Conservation (phyloP, 2,113 vertebrate genomes). For the Seriola rivoliana region DNA sequence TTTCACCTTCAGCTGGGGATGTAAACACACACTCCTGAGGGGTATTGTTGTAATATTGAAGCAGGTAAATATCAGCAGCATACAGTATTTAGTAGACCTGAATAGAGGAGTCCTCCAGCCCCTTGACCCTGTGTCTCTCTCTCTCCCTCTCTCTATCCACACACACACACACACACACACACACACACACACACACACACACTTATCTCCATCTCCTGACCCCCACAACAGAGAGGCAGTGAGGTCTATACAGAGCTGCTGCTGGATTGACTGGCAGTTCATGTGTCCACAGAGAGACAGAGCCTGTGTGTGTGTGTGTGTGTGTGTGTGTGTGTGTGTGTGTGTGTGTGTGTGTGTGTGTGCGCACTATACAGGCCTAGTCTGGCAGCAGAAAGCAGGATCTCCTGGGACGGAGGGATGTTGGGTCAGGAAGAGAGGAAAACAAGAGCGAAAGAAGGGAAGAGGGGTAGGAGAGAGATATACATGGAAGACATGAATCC, state of each 20-base stretch:
- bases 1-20: slow-evolving; percentile 31
- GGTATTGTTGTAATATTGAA: slow-evolving; percentile 61
- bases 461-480: slow-evolving; percentile 47
- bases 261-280: slow-evolving; percentile 75
- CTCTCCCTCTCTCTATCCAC: not conserved
- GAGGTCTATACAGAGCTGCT: slow-evolving; percentile 62
- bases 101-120: slow-evolving; percentile 56
- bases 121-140: slow-evolving; percentile 54
- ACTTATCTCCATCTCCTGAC: slow-evolving; percentile 55
- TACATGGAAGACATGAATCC: slow-evolving; percentile 56
- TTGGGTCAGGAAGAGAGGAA: slow-evolving; percentile 72
- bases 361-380: slow-evolving; percentile 39
- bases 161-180: slow-evolving; percentile 26
- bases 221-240: slow-evolving; percentile 48
- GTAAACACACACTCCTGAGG: slow-evolving; percentile 33
- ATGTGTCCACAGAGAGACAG: slow-evolving; percentile 59
- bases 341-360: slow-evolving; percentile 35
- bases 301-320: slow-evolving; percentile 31
- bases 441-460: slow-evolving; percentile 65
- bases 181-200: slow-evolving; percentile 35
- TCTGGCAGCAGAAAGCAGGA: slow-evolving; percentile 64
- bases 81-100: slow-evolving; percentile 72
- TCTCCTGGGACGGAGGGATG: slow-evolving; percentile 73
- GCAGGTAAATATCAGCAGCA: slow-evolving; percentile 67
- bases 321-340: slow-evolving; percentile 31